Evolutionary conservation across 1,140 invertebrate genomes (phyloP).

Genomic region (Frieseomelitta varia): DNA sequence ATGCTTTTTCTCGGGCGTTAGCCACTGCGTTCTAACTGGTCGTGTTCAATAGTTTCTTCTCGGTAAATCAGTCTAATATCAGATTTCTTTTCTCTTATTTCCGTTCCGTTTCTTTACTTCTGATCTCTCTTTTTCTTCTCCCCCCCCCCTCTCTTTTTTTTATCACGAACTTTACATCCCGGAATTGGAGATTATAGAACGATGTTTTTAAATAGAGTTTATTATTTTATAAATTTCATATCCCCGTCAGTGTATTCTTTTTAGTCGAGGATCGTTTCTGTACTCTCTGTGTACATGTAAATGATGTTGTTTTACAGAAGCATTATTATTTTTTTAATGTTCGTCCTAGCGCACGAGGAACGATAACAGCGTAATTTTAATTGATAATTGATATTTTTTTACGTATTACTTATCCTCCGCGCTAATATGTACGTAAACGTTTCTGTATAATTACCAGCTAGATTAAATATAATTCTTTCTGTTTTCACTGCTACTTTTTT

Average conservation of each 20-base stretch:
- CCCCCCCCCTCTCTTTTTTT: no score
- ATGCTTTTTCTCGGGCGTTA: constrained; percentile 31
- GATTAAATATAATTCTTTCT: constrained; percentile 35
- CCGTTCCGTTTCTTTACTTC: constrained; percentile 3
- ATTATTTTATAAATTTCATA: constrained; percentile 63
- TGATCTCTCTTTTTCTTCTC: background rate
- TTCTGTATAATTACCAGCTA: constrained; percentile 39
- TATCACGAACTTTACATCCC: constrained; percentile 25
- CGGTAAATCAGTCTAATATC: constrained; percentile 36
- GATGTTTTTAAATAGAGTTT: constrained; percentile 58
- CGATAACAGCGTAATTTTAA: constrained; percentile 53
- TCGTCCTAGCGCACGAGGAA: constrained; percentile 19
- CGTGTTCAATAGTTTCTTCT: constrained; percentile 38
- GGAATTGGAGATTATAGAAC: constrained; percentile 37
- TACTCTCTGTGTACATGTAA: constrained; percentile 16
- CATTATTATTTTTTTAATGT: constrained; percentile 39
- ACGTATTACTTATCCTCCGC: constrained; percentile 56
- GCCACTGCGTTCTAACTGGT: constrained; percentile 55
- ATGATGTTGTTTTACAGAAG: constrained; percentile 39
- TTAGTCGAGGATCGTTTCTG: constrained; percentile 61
- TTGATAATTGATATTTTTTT: constrained; percentile 53
- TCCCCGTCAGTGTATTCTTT: constrained; percentile 48
- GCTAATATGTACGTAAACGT: constrained; percentile 46
- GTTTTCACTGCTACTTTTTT: constrained; percentile 23
- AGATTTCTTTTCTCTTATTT: constrained; percentile 24